These are phyloP conservation scores for Tenodera sinensis DNA, from an alignment of 2,888 invertebrate species.

Conservation along the genomic window DNA sequence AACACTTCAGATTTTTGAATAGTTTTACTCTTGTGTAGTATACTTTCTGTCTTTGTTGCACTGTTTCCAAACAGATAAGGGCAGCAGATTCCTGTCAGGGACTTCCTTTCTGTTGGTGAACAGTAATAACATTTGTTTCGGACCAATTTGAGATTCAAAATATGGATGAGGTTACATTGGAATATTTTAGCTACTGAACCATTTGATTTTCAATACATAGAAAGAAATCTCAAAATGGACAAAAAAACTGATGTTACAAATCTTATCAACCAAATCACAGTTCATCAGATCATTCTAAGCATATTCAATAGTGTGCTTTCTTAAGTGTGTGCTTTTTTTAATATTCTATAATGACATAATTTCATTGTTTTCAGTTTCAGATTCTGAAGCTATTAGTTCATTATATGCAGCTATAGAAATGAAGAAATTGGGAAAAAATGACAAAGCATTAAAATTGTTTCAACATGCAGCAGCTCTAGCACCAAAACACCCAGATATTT, in stretches of 20 bases:
- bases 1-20: too few species aligned
- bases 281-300: neutral
- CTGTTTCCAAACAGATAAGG: too few species aligned
- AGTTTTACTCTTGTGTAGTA: too few species aligned
- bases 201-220: neutral
- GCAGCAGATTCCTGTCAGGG: too few species aligned
- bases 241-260: neutral
- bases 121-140: too few species aligned
- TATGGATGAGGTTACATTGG: too few species aligned
- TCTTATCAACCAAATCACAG: too few species aligned
- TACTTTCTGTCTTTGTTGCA: too few species aligned
- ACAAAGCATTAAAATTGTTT: conserved; percentile 81
- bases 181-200: too few species aligned
- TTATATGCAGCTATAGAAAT: conserved; percentile 82
- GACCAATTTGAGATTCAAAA: too few species aligned
- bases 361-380: conserved; percentile 8
- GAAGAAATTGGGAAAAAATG: conserved; percentile 74
- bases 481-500: conserved; percentile 77
- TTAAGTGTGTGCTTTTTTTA: neutral
- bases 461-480: conserved; percentile 89
- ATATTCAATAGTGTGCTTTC: neutral
- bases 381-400: conserved; percentile 76
- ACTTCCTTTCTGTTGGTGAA: too few species aligned
- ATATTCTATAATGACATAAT: neutral
- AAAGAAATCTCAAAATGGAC: neutral